A percentile compares a stretch with the other conserved stretches of the same genome.
These are phyloP conservation scores for Drosophila pruinosa DNA, from an alignment of 1,140 invertebrate genomes.

Conservation along the genomic window DNA sequence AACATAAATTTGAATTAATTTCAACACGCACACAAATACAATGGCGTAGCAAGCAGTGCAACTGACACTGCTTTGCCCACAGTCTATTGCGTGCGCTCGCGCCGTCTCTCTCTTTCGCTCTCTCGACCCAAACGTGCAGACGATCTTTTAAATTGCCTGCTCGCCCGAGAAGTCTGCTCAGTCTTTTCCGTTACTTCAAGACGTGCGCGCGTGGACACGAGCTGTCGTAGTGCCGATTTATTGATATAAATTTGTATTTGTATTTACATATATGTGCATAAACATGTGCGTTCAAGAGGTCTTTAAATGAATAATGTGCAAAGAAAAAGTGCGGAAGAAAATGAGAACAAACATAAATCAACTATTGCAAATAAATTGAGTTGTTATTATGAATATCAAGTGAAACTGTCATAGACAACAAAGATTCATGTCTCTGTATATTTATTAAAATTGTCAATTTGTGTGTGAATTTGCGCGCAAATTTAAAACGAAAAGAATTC, in stretches of 20 bases:
- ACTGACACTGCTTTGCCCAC: constrained; percentile 9
- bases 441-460: not conserved
- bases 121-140: not conserved
- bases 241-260: not conserved
- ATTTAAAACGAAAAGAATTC: constrained; percentile 11
- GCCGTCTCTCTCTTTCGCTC: not conserved
- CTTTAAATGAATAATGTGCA: constrained; percentile 12
- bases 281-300: constrained; percentile 31
- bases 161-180: constrained; percentile 28
- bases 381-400: constrained; percentile 32
- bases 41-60: constrained; percentile 8
- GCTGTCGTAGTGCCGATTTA: constrained; percentile 5
- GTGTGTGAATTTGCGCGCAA: constrained; percentile 11
- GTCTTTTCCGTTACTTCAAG: constrained; percentile 62
- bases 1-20: constrained; percentile 72
- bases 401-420: constrained; percentile 13
- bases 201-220: constrained; percentile 40
- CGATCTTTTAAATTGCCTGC: constrained; percentile 47
- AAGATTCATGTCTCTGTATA: not conserved
- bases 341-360: constrained; percentile 5
- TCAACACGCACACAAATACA: constrained; percentile 34
- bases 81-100: constrained; percentile 20
- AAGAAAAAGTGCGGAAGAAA: constrained; percentile 3
- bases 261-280: constrained; percentile 6
- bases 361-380: constrained; percentile 23